Evolutionary conservation across 2,797 vertebrate genomes (phyloP).

Genomic region (Pseudopleuronectes americanus): DNA sequence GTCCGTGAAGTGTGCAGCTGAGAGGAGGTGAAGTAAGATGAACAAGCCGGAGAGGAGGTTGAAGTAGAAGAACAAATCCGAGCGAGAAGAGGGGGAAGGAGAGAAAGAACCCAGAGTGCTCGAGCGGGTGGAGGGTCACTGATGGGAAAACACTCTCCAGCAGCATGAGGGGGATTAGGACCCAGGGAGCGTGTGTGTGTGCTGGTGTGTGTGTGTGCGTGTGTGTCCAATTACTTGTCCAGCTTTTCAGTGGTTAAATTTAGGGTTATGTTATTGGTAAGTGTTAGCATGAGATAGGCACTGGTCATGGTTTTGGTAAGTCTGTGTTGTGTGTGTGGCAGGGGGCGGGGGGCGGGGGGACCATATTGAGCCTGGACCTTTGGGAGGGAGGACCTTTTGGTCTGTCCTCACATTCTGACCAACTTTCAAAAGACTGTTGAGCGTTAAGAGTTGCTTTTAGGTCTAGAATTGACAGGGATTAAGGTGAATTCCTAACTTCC

Average conservation of each 20-base stretch:
- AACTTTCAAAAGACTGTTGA: too few species aligned
- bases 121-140: constrained; percentile 47
- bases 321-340: constrained; percentile 18
- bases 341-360: too few species aligned
- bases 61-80: constrained; percentile 28
- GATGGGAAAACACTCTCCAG: constrained; percentile 38
- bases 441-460: too few species aligned
- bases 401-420: too few species aligned
- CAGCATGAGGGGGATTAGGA: constrained; percentile 39
- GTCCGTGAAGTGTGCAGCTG: constrained; percentile 33
- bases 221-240: constrained; percentile 21
- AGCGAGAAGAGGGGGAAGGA: constrained; percentile 15
- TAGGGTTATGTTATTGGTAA: not conserved
- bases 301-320: not conserved
- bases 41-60: constrained; percentile 45
- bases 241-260: not conserved
- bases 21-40: constrained; percentile 56
- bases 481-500: too few species aligned
- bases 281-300: not conserved
- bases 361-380: too few species aligned
- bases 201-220: constrained; percentile 27
- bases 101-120: constrained; percentile 30
- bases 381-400: too few species aligned
- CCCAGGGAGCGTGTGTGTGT: not conserved
- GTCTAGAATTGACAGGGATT: too few species aligned